These are phyloP conservation scores for Hemibagrus wyckioides DNA, from an alignment of 2,113 vertebrate species.

Conservation along the genomic window DNA sequence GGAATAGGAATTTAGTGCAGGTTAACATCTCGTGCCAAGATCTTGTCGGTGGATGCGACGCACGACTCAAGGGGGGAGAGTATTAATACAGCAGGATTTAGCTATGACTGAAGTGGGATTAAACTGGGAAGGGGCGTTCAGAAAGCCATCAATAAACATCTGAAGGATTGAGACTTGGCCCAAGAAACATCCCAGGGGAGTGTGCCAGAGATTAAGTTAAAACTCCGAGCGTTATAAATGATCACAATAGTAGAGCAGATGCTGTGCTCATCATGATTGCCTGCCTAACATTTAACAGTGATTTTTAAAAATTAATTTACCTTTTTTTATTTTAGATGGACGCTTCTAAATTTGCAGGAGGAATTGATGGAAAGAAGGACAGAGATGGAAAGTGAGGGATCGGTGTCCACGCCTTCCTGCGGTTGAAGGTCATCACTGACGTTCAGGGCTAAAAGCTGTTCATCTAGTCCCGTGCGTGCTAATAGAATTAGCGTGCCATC, in stretches of 20 bases:
- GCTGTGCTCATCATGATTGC: constrained; percentile 39
- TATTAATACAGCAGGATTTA: constrained; percentile 15
- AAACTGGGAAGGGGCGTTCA: not conserved
- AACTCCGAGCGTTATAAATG: constrained; percentile 14
- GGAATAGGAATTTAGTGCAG: not conserved
- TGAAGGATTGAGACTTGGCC: not conserved
- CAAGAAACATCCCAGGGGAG: not conserved
- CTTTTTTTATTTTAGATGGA: constrained; percentile 12
- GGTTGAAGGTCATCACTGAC: constrained; percentile 72
- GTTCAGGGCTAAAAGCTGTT: constrained; percentile 65
- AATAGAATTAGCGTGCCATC: constrained; percentile 81
- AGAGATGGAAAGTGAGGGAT: constrained; percentile 16
- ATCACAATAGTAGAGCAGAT: constrained; percentile 39
- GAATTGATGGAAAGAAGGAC: constrained; percentile 1
- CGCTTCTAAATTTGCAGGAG: constrained; percentile 22
- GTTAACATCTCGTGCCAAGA: not conserved
- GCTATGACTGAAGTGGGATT: constrained; percentile 6
- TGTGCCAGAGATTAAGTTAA: not conserved
- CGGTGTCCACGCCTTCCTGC: constrained; percentile 46
- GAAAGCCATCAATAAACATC: constrained; percentile 29
- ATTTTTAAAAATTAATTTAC: not conserved
- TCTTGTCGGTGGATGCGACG: not conserved
- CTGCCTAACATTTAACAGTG: not conserved
- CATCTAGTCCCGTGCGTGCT: constrained; percentile 69
- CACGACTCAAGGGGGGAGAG: not conserved